phyloP scores from a whole-genome alignment of 2,797 vertebrate genomes.

The Delichon dasypus region DNA sequence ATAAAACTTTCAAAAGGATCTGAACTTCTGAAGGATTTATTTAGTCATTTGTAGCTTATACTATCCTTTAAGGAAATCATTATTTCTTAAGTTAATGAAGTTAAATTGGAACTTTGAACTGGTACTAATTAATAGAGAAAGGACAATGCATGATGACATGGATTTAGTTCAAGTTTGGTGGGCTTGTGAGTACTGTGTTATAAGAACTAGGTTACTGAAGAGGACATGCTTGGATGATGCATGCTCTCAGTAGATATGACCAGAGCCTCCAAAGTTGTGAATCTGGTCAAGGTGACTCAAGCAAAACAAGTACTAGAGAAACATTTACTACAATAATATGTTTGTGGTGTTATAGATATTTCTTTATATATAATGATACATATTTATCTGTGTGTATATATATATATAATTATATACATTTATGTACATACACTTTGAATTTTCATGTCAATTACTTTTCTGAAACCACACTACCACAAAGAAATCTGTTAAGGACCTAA shows the following conservation, averaged over 20 bases:
- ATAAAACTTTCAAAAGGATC: not conserved
- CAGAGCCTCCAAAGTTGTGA: not conserved
- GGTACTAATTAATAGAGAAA: not conserved
- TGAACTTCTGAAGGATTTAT: not conserved
- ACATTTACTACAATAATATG: not conserved
- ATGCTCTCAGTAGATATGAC: not conserved
- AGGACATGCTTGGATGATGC: not conserved
- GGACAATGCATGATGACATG: not conserved
- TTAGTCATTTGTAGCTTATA: not conserved
- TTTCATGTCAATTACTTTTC: not conserved
- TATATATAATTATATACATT: not conserved
- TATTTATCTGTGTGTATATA: not conserved
- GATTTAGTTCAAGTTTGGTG: not conserved
- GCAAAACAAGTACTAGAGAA: not conserved
- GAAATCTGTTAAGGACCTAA: not conserved
- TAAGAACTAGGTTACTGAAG: not conserved
- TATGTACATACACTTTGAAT: not conserved
- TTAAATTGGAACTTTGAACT: constrained; percentile 10
- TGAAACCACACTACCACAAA: not conserved
- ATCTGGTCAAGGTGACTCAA: not conserved
- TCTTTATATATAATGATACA: rapidly evolving
- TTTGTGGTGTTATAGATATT: not conserved
- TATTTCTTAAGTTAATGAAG: not conserved
- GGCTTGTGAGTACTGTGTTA: not conserved
- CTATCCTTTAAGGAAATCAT: not conserved